Evolutionary conservation across 1,140 invertebrate genomes (phyloP), one percentile per base, ranked within the genome.

Genomic region (Mesaphorura yosii): DNA sequence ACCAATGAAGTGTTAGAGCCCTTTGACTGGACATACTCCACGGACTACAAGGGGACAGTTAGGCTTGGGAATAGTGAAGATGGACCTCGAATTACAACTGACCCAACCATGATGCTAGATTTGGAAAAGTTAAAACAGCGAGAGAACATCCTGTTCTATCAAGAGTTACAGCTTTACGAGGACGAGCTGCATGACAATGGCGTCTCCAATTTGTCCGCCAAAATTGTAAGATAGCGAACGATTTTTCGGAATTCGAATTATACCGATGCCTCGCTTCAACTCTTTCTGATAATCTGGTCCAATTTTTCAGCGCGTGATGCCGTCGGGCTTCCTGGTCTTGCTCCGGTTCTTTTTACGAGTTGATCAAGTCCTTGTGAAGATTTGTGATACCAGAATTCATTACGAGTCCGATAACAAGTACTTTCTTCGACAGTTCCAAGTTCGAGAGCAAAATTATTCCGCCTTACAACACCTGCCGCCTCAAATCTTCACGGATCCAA

Each of bases 101-200:
- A 73, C 54, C 88, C 88, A 6, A 73, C 78, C 20, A 83, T 90
- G 67, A 73, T 76, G 59, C 89, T 99, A 39, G 79, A 99, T 71
- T 75, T 93, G 58, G 86, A 96, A 60, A 83, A 89, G 66, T 71
- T 99, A 20, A 94, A 88, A 72, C 73, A 79, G 56, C 82, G 80
- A 66, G 93, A 98, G 53, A 81, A 86, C 67, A 98, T 99, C 53
- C 68, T 91, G 0, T 98, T 97, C 69, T 98, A 92, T 71, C 80
- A 89, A 61, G 90, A 97, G 70, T 70, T 98, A 28, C 82, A 85
- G 22, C 72, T 99, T 2, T 99, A 88, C 75, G 95, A 98, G 74
- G 95, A 99, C 75, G 95, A 99, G 72, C 71, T 99, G 42, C 92
- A 96, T 67, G 95, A 99, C 74, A 90, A 98, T 76, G 95, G 95